These are phyloP conservation scores for Cossypha polioptera DNA, from an alignment of 2,797 vertebrate species.

Conservation along the genomic window DNA sequence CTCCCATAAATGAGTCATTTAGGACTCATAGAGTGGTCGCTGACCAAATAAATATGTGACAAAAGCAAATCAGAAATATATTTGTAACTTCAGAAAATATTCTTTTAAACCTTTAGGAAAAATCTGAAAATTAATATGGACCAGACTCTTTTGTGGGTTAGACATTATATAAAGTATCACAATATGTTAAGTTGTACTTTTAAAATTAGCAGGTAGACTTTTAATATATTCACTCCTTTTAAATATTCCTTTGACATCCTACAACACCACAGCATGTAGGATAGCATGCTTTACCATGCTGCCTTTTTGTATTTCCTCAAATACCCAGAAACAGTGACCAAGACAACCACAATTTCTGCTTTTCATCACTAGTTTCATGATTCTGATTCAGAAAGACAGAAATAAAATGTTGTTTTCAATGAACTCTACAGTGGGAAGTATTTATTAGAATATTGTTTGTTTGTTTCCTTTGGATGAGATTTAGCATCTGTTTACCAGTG, in stretches of 20 bases:
- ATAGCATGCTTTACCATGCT: background rate
- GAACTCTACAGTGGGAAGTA: background rate
- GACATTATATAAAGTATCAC: background rate
- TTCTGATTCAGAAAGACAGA: background rate
- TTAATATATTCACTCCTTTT: background rate
- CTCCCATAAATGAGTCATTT: background rate
- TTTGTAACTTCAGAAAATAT: background rate
- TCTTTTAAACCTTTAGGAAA: background rate
- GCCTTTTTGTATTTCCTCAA: background rate
- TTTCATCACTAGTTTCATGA: background rate
- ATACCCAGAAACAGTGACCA: background rate
- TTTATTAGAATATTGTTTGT: background rate
- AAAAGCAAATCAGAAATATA: background rate
- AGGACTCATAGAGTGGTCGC: background rate
- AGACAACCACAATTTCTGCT: background rate
- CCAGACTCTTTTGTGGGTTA: background rate
- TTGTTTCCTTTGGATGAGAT: background rate
- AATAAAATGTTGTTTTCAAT: background rate
- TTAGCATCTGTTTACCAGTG: background rate
- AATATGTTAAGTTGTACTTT: background rate
- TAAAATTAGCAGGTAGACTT: background rate
- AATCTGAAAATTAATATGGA: background rate
- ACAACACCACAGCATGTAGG: background rate
- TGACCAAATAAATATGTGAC: background rate
- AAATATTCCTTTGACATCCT: background rate